Conservation (phyloP, 1,140 invertebrate genomes). For the Bombyx mandarina region DNA sequence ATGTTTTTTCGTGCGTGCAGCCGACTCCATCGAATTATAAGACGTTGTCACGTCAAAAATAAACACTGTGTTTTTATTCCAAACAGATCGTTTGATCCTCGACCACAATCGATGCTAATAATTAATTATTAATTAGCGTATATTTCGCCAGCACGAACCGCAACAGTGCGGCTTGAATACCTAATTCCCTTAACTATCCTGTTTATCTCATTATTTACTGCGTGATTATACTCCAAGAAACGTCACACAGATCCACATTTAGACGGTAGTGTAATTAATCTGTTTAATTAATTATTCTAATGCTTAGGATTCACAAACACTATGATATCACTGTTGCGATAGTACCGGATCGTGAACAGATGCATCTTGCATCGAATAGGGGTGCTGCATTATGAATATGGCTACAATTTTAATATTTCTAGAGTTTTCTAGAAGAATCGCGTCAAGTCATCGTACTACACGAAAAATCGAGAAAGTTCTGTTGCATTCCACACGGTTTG, state of each 20-base stretch:
- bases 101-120: no score
- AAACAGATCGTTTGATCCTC: no score
- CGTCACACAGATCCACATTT: neutral
- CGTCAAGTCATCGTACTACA: no score
- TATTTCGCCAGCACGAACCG: no score
- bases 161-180: no score
- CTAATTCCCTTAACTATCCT: slow-evolving; percentile 4
- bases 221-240: slow-evolving; percentile 5
- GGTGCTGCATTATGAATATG: neutral
- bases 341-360: neutral
- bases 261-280: neutral
- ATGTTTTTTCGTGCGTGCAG: no score
- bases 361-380: neutral
- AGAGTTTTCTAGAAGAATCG: neutral
- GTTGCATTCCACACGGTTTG: no score
- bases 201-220: slow-evolving; percentile 4
- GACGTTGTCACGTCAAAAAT: no score
- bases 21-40: no score
- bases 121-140: no score
- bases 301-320: neutral
- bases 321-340: neutral
- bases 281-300: neutral
- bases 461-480: no score
- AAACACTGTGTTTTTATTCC: no score
- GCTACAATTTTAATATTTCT: neutral